Evolutionary conservation across 2,113 vertebrate genomes (phyloP), one percentile per base, ranked within the genome.

Genomic region (Ancistrus triradiatus): DNA sequence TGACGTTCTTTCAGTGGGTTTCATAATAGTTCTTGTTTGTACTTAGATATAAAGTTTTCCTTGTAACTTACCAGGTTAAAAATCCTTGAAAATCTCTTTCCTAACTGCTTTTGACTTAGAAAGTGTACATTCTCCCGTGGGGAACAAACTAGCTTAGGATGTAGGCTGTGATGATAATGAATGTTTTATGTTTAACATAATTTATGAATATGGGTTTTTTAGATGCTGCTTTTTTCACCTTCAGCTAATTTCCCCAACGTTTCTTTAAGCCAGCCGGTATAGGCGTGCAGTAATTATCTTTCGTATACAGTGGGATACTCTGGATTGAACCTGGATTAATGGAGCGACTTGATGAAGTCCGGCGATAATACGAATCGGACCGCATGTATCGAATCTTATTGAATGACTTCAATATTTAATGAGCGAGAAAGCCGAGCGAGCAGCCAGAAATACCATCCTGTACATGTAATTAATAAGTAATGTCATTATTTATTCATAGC

Each of bases 381-480:
- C 31, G 42, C 49, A 14, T 49, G 21, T 58, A 69, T 69, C 57
- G 61, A 61, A 46, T 49, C 46, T 27, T 62, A 69, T 73, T 49
- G 63, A 58, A 35, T 51, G 13, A 11, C n/a, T 73, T n/a, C 59
- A 70, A 73, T 73, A 46, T 73, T 76, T 73, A 66, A 73, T 70
- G 52, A 67, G 51, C 10, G 48, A 63, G 40, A 47, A 55, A 44
- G 62, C 27, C 37, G 50, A 43, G 33, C 22, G 18, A 22, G 38
- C 17, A 13, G 38, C 11, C 13, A 53, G 51, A 69, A 73, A 73
- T 61, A 65, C 55, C 63, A 63, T 72, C 69, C 61, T 62, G 47
- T 62, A 75, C 72, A 69, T 72, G 63, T 69, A 72, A 66, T 66
- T 73, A 69, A 73, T 66, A 61, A 76, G 43, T 57, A 48, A 74